Evolutionary conservation across 2,113 vertebrate species (phyloP), one percentile per base, ranked within the genome.

Genomic region (Mormyrus lacerda): DNA sequence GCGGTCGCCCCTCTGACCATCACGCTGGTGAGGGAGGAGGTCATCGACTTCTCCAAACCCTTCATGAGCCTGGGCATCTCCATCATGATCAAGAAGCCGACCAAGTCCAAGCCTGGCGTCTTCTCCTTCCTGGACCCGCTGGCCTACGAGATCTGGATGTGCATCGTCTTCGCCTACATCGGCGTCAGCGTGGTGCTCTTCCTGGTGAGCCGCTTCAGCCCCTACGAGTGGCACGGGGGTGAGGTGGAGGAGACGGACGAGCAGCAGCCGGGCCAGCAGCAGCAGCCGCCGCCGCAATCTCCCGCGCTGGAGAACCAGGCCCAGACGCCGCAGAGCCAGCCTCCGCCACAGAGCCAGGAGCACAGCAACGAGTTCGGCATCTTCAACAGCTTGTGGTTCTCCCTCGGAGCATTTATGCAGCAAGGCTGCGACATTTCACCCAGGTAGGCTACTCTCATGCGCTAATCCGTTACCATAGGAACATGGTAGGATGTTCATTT

Each of bases 91-190:
- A 99, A 99, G 94, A 99, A 99, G 91, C 98, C 98, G 76, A 97
- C 97, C 85, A 99, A 99, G 94, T 99, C 98, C 94, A 99, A 99
- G 89, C 98, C 98, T 0, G 98, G 98, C 0, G 98, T 99, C 50
- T 99, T 99, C 93, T 99, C 98, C 92, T 99, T 99, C 94, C 96
- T 99, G 89, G 98, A 99, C 93, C 98, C 98, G n/a, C 94, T 99
- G 94, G 98, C 98, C 48, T 99, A 99, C 0, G 98, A 99, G 94
- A 99, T 99, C 91, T 99, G 98, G 98, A 99, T 99, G 98, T 99
- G 98, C 93, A 99, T 99, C n/a, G 98, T 99, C 13, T 99, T 99
- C 87, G 98, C 98, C 92, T 99, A 99, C 96, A 99, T 99, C 42
- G 98, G 98, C 3, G 98, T 99, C 91, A 99, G 98, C 0, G 98